A percentile compares a stretch with the other conserved stretches of the same genome.
Evolutionary conservation across 1,140 invertebrate genomes (phyloP).

Genomic region (Probaryconus sp.): DNA sequence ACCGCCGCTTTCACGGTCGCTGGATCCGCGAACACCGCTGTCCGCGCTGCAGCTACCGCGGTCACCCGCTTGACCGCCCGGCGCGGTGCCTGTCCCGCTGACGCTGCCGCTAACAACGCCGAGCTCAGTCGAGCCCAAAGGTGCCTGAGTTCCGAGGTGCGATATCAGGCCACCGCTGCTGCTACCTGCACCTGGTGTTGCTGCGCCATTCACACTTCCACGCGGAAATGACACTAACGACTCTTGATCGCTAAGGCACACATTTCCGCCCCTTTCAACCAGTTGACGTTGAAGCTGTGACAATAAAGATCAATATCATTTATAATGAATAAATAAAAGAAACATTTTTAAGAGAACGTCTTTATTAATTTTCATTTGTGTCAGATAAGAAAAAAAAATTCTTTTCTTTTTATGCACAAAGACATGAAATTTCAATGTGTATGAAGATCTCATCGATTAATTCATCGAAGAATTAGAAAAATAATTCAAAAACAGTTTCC

Average conservation of each 20-base stretch:
- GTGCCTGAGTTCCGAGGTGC: constrained; percentile 70
- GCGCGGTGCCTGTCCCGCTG: constrained; percentile 75
- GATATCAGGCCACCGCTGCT: constrained; percentile 76
- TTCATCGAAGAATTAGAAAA: no score
- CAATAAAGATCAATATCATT: constrained; percentile 21
- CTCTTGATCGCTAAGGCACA: constrained; percentile 79
- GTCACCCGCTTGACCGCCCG: constrained; percentile 81
- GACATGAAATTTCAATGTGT: no score
- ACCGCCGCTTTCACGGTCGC: constrained; percentile 86
- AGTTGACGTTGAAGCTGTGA: constrained; percentile 79
- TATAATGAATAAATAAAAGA: constrained; percentile 17
- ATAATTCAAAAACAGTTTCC: no score
- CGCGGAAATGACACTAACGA: constrained; percentile 75
- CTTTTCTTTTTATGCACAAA: background rate
- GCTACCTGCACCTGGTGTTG: constrained; percentile 80
- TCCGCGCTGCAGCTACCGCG: constrained; percentile 92
- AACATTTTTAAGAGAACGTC: no score
- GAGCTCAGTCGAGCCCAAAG: constrained; percentile 69
- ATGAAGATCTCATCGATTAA: no score
- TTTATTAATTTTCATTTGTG: no score
- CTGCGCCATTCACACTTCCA: constrained; percentile 78
- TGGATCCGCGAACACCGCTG: constrained; percentile 89
- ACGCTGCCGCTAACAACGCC: constrained; percentile 62
- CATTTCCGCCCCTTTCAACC: constrained; percentile 77
- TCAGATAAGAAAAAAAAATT: no score